Base-by-base conservation (phyloP, 2,797 vertebrate genomes). In the Sitta carolinensis region DNA sequence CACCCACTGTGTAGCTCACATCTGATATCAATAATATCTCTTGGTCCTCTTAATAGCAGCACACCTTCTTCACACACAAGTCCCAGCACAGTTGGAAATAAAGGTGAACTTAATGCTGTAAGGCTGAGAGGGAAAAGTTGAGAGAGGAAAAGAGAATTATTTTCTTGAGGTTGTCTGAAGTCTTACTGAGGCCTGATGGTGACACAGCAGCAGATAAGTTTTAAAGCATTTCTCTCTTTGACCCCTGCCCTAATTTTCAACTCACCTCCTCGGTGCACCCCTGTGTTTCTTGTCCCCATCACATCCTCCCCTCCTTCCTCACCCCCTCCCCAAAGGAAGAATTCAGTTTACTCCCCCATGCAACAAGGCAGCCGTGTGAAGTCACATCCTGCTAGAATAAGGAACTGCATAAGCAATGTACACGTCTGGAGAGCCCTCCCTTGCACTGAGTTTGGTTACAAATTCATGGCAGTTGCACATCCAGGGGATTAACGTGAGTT, bases 331-430 rank as follows among this genome's bases (percentile, higher is more conserved):
- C 67, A 68, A 42, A 59, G 12, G 19, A 86, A 63, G 63, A 34
- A 57, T 73, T 89, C 93, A 36, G 38, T 40, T 85, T 10, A 0
- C 47, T 76, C 48, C 69, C 51, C 32, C 58, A 2, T 57, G 64
- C 40, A 10, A 3, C 48, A 62, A 38, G 69, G 61, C 54, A 89
- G 52, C 72, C 2, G 22, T 1, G 2, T 96, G 96, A 97, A 92
- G 96, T 98, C 98, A 98, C 59, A 97, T 98, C 97, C 98, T 97
- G 94, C 75, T 7, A 95, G 96, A 98, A 89, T 76, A 66, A 97
- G 98, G 98, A 98, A 98, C 96, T 95, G 27, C 20, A 52, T 78
- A 85, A 87, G 92, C 38, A 17, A n/a, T 38, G 63, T 69, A 34
- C 2, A 19, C 30, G 38, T 78, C 67, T 2, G 13, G 25, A 64